Conservation (phyloP, 2,888 invertebrate species). For the Idaea straminata region DNA sequence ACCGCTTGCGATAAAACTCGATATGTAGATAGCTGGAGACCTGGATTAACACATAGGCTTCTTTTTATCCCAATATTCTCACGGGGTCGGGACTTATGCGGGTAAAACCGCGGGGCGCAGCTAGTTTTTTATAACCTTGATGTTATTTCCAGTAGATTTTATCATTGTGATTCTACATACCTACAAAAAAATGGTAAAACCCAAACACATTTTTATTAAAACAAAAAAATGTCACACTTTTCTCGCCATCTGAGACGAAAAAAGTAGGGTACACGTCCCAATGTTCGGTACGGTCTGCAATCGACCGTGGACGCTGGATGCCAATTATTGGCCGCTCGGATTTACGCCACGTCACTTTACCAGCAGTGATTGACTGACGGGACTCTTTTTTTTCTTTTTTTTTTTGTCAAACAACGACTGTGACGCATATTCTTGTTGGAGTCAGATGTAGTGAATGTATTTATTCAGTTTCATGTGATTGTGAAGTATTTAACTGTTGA, state of each 20-base stretch:
- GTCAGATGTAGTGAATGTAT: constrained; percentile 11
- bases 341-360: constrained; percentile 55
- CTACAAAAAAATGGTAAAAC: no score
- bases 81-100: no score
- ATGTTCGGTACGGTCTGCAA: constrained; percentile 33
- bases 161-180: no score
- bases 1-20: no score
- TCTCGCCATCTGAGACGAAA: constrained; percentile 14
- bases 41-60: no score
- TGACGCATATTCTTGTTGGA: constrained; percentile 23
- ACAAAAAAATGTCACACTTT: neutral
- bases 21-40: no score
- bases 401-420: constrained; percentile 33
- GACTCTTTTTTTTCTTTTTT: constrained; percentile 31
- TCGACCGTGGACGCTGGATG: constrained; percentile 47
- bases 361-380: constrained; percentile 50
- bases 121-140: no score
- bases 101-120: no score
- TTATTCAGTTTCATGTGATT: neutral
- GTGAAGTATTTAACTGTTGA: neutral
- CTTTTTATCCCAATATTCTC: no score
- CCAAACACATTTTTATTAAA: neutral
- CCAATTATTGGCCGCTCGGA: constrained; percentile 62
- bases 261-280: constrained; percentile 19
- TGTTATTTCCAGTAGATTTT: no score